These are phyloP conservation scores for Pongo pygmaeus DNA, from an alignment of 2,113 vertebrate species.

Conservation along the genomic window DNA sequence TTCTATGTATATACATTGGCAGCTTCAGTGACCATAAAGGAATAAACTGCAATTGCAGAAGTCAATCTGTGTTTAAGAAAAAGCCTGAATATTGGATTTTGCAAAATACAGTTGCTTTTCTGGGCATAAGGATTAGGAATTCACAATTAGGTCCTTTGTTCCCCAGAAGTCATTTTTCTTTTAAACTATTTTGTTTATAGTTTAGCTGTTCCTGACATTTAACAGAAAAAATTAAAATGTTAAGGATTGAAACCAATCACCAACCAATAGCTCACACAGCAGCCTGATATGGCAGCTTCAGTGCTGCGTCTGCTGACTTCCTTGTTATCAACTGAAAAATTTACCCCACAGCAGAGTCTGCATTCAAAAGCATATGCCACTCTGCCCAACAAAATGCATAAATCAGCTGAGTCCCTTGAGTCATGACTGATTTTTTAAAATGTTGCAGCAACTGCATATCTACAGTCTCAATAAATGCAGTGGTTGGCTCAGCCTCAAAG, in stretches of 20 bases:
- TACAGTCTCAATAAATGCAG: background rate
- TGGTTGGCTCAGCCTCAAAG: constrained; percentile 37
- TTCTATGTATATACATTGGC: background rate
- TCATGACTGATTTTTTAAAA: constrained; percentile 48
- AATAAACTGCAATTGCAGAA: constrained; percentile 58
- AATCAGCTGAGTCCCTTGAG: constrained; percentile 20
- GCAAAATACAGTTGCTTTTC: constrained; percentile 70
- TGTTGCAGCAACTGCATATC: background rate
- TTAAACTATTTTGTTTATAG: constrained; percentile 67
- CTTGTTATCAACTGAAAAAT: background rate
- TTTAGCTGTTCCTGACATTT: constrained; percentile 69
- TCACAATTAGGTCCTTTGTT: constrained; percentile 62
- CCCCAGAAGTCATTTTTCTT: constrained; percentile 56
- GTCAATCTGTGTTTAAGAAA: constrained; percentile 74
- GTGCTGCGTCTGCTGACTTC: constrained; percentile 2
- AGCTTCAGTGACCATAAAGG: background rate
- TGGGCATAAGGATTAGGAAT: constrained; percentile 55
- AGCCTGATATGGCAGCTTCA: constrained; percentile 42
- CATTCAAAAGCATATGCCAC: background rate
- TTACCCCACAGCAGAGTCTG: background rate
- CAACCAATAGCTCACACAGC: constrained; percentile 42
- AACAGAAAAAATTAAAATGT: constrained; percentile 62
- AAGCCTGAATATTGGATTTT: background rate
- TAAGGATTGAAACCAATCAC: constrained; percentile 64
- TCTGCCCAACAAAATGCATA: constrained; percentile 25